A percentile compares a stretch with the other conserved stretches of the same genome.
phyloP scores from a whole-genome alignment of 2,113 vertebrate genomes.

The Aspidoscelis tigris region DNA sequence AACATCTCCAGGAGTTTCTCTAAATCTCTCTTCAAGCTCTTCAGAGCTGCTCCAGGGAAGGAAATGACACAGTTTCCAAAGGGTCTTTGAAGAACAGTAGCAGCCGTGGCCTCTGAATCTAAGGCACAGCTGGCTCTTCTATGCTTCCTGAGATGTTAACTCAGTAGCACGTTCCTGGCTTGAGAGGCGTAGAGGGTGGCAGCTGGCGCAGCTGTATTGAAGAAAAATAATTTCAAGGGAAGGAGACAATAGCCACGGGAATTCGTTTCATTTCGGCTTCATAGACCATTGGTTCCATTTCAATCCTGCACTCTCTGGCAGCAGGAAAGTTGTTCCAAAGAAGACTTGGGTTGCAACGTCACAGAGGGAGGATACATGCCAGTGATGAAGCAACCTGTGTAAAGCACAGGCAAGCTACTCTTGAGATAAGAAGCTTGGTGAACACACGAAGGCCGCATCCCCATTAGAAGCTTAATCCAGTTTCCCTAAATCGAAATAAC shows the following conservation, averaged over 20 bases:
- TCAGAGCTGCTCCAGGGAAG: slow-evolving; percentile 59
- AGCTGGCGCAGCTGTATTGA: neutral
- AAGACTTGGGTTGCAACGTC: neutral
- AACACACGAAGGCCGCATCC: too few relatives aligned
- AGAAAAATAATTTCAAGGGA: neutral
- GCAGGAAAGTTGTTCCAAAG: neutral
- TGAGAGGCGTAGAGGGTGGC: neutral
- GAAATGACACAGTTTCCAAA: slow-evolving; percentile 57
- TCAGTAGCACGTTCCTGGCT: neutral
- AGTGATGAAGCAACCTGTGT: too few relatives aligned
- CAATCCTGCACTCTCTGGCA: neutral
- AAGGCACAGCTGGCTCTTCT: slow-evolving; percentile 57
- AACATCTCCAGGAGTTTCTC: slow-evolving; percentile 53
- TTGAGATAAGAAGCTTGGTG: too few relatives aligned
- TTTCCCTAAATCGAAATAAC: too few relatives aligned
- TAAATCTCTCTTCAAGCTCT: slow-evolving; percentile 3
- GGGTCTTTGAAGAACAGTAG: neutral
- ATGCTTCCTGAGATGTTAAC: neutral
- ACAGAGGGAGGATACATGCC: neutral
- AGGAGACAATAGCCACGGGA: neutral
- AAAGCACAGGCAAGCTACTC: too few relatives aligned
- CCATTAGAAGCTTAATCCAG: too few relatives aligned
- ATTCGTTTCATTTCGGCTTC: neutral
- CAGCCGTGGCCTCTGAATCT: slow-evolving; percentile 32
- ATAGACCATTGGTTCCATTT: neutral